Evolutionary conservation across 2,797 vertebrate species (phyloP), one percentile per base, ranked within the genome.

Genomic region (Notoglanidium macrostoma): DNA sequence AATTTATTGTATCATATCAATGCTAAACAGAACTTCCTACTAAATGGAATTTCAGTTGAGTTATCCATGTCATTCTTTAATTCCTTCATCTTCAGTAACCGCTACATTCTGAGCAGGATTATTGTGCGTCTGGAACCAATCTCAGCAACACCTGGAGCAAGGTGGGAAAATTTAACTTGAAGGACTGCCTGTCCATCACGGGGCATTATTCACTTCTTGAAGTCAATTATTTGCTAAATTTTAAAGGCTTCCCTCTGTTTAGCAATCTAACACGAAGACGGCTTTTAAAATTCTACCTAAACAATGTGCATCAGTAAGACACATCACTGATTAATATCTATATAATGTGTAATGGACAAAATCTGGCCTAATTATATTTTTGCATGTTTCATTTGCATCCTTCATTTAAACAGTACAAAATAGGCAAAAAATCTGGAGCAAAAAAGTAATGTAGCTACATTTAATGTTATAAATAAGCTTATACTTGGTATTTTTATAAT

Each of bases 351-450:
- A 17, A 17, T 73, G 29, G 10, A 72, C 51, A 55, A 72, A 65
- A 73, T 12, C 29, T 73, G 23, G 68, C 49, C 44, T 59, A 29
- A 19, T 26, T 23, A 67, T 46, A 44, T 51, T 82, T 59, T 76
- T 57, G 11, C 35, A 70, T 81, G 57, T 81, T 63, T 81, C 55
- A 40, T 79, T 54, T 77, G 49, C 35, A 65, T 85, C 83, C 87
- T 57, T 67, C 83, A 35, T 40, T 78, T n/a, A 40, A 68, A 85
- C 21, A 3, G 68, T 74, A 70, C 81, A 84, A 70, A 63, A 81
- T 40, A 5, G 87, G 77, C 77, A 59, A 44, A 72, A 77, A 57
- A 21, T 87, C 35, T 77, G 40, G 44, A 78, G 49, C 78, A 59
- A 29, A 81, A 83, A 55, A 23, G 59, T 5, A 44, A 83, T 72